Conservation (phyloP, 2,113 vertebrate species). For the Paradoxurus hermaphroditus region DNA sequence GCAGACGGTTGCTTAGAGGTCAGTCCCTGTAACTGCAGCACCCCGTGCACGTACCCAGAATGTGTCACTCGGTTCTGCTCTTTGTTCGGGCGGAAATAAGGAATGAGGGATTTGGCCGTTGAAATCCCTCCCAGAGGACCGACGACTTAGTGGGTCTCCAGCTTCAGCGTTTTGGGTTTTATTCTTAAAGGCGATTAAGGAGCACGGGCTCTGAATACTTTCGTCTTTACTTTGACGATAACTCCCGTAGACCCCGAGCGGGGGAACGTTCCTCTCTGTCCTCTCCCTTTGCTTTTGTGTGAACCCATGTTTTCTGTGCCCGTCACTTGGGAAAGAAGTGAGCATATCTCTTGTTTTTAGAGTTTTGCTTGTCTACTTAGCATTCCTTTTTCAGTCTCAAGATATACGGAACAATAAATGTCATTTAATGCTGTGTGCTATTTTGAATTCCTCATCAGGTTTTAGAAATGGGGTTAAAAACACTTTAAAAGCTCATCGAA, state of each 20-base stretch:
- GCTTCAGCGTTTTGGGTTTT: constrained; percentile 9
- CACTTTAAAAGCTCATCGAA: constrained; percentile 67
- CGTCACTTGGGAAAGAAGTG: constrained; percentile 64
- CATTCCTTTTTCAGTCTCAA: constrained; percentile 77
- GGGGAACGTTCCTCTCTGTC: not conserved
- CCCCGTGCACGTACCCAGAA: not conserved
- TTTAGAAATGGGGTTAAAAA: constrained; percentile 75
- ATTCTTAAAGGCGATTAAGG: not conserved
- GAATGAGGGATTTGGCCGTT: constrained; percentile 4
- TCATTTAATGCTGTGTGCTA: constrained; percentile 75
- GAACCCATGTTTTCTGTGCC: constrained; percentile 66
- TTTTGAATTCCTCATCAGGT: constrained; percentile 75
- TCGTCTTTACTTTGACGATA: not conserved
- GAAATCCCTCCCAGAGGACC: constrained; percentile 27
- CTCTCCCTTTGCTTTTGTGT: constrained; percentile 4
- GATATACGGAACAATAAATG: constrained; percentile 79
- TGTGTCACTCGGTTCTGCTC: not conserved
- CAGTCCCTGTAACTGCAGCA: constrained; percentile 16
- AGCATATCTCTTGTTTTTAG: constrained; percentile 50
- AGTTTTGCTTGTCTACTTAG: constrained; percentile 77
- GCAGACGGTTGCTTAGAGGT: too few relatives aligned
- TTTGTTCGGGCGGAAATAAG: constrained; percentile 17
- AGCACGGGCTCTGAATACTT: not conserved
- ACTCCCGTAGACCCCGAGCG: not conserved
- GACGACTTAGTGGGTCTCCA: constrained; percentile 8